These are phyloP conservation scores for Halichoerus grypus DNA, from an alignment of 2,113 vertebrate species.

Conservation along the genomic window DNA sequence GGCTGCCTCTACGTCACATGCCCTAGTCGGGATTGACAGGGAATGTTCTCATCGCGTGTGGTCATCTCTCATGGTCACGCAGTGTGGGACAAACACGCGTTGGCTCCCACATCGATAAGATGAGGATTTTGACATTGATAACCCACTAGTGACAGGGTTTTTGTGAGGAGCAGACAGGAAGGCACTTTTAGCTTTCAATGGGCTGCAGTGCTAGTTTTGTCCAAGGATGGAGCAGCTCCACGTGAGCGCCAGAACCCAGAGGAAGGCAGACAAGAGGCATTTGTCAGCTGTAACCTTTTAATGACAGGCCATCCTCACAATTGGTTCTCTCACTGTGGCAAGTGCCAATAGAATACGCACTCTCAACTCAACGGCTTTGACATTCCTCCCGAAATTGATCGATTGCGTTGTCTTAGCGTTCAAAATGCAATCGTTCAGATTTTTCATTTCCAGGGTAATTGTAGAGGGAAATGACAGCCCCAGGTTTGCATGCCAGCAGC, in stretches of 20 bases:
- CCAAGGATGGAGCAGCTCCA: accelerated
- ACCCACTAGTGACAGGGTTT: neutral
- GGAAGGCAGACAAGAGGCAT: neutral
- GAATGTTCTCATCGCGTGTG: accelerated
- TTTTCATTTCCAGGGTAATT: neutral
- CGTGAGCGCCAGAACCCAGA: accelerated
- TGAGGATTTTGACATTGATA: accelerated
- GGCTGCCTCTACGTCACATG: neutral
- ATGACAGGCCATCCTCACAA: neutral
- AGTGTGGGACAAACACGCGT: accelerated
- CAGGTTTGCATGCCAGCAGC: neutral
- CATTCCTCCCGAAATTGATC: neutral
- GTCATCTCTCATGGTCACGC: too few species aligned
- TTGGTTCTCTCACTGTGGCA: neutral
- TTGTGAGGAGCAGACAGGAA: neutral
- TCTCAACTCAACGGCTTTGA: neutral
- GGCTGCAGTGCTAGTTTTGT: neutral
- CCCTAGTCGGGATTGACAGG: too few species aligned
- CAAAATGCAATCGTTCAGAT: accelerated
- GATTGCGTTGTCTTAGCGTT: neutral
- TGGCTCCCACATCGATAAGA: neutral
- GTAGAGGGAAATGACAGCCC: neutral
- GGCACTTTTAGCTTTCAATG: neutral
- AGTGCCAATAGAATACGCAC: neutral
- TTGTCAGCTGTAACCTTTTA: neutral